phyloP scores from a whole-genome alignment of 2,888 invertebrate species.

The Ophion ellenae region DNA sequence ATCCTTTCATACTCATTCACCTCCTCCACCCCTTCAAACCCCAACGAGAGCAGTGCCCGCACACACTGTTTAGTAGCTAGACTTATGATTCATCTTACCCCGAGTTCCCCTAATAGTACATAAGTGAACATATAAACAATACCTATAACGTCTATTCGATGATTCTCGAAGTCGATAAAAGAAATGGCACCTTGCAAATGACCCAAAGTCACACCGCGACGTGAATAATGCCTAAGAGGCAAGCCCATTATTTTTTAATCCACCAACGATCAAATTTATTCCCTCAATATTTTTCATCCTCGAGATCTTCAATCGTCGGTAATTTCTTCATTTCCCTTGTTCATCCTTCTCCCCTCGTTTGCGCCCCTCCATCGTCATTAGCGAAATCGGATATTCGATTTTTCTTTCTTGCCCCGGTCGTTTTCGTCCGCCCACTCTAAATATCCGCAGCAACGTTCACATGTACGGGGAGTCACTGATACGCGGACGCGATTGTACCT shows the following conservation, averaged over 20 bases:
- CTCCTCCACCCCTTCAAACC: no score
- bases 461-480: neutral
- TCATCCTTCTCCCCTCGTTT: constrained; percentile 13
- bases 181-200: neutral
- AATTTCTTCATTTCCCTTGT: constrained; percentile 39
- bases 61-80: no score
- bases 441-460: neutral
- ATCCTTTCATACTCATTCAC: no score
- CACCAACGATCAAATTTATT: constrained; percentile 25
- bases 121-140: neutral
- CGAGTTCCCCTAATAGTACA: neutral
- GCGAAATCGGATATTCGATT: constrained; percentile 61
- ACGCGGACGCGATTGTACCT: constrained; percentile 2
- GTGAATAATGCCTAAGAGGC: neutral
- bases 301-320: neutral
- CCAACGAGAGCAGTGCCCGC: no score
- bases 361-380: constrained; percentile 47
- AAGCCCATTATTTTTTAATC: neutral
- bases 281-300: constrained; percentile 17
- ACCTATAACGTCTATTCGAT: neutral
- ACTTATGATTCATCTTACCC: no score
- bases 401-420: constrained; percentile 48
- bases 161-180: neutral
- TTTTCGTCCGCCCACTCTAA: constrained; percentile 31
- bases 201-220: neutral